Evolutionary conservation across 2,113 vertebrate genomes (phyloP), one percentile per base, ranked within the genome.

Genomic region (Ornithorhynchus anatinus): DNA sequence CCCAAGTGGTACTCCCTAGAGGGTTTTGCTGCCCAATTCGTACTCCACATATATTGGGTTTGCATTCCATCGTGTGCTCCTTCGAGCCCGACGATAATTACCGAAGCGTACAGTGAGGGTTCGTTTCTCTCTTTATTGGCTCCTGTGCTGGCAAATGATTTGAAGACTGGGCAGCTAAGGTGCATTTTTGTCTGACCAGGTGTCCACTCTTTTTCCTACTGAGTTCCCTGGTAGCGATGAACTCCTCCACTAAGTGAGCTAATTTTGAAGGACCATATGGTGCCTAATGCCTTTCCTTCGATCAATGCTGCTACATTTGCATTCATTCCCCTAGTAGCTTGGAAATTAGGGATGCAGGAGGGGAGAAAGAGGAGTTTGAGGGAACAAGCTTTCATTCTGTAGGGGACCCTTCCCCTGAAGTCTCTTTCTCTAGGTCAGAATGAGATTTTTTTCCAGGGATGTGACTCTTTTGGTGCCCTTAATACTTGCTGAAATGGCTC

Each of bases 131-230:
- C 84, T 85, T 75, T 75, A 77, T 72, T 91, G 85, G 84, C 89
- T 72, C 65, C 8, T 27, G 77, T 59, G 47, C 52, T 44, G 78
- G 63, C 59, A 53, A 65, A 79, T 79, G 84, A 85, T 91, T 89
- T 90, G 86, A 86, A 80, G 0, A 69, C 58, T 12, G 54, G 60
- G 59, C 38, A 79, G 61, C 71, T 62, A 59, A 64, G 87, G 83
- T 87, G 85, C 80, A 60, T 89, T 89, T 87, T 91, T 84, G 88
- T 86, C 75, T 61, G 84, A 80, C 88, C 92, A 92, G 89, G 90
- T 92, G 89, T 89, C 88, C 61, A 12, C 47, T 86, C 64, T 31
- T 45, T 74, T 73, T 66, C 58, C 67, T 76, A 80, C 63, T 75
- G 86, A 19, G 1, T 58, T 85, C 3, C 25, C 43, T 80, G 79